Percentiles rank a stretch among this genome's conserved stretches.
These are phyloP conservation scores for Sebastes nivosus DNA, from an alignment of 2,797 vertebrate species.

Conservation along the genomic window DNA sequence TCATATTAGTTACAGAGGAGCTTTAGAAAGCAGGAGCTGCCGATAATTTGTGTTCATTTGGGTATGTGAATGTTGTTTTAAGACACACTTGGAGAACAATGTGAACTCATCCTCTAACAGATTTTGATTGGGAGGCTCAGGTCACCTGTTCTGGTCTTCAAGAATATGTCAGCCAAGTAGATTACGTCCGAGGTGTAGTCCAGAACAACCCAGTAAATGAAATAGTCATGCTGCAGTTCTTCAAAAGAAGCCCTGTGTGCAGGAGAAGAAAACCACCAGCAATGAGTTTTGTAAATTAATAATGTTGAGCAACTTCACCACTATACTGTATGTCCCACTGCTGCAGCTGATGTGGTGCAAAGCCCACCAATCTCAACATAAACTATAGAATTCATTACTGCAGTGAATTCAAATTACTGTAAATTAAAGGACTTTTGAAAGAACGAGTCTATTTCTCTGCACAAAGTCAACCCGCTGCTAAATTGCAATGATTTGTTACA, in stretches of 20 bases:
- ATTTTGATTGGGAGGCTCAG: neutral
- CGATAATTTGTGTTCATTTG: neutral
- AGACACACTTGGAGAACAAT: neutral
- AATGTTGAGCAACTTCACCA: neutral
- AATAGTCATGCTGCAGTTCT: conserved; percentile 90
- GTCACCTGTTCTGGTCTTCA: conserved; percentile 91
- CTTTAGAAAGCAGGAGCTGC: neutral
- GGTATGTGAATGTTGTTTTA: neutral
- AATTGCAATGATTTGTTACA: neutral
- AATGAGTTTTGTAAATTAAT: neutral
- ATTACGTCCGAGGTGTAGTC: conserved; percentile 91
- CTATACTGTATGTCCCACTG: neutral
- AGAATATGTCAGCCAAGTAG: conserved; percentile 91
- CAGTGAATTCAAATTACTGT: neutral
- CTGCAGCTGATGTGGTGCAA: neutral
- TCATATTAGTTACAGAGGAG: neutral
- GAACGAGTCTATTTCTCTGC: neutral
- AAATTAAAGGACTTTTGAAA: neutral
- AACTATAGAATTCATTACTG: neutral
- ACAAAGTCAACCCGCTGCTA: neutral
- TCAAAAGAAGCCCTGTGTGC: conserved; percentile 93
- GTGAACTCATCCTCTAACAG: neutral
- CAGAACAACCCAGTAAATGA: conserved; percentile 87
- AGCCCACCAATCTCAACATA: neutral
- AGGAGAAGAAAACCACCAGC: neutral